Conservation (phyloP, 2,888 invertebrate genomes). For the Parnassius apollo region DNA sequence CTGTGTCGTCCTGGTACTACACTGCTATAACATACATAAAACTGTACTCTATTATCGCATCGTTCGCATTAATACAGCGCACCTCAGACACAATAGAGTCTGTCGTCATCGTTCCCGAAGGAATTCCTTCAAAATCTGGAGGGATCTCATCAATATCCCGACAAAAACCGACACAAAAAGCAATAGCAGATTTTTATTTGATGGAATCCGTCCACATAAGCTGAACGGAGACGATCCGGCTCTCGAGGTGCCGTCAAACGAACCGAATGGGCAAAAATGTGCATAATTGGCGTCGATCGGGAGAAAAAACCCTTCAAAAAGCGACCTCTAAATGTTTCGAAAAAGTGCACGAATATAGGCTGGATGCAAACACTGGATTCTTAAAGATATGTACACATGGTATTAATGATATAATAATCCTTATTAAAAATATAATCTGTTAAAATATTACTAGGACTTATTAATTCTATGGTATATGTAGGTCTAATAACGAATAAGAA, state of each 20-base stretch:
- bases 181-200: conserved; percentile 72
- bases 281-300: conserved; percentile 72
- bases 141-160: conserved; percentile 69
- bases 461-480: no score
- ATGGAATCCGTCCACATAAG: conserved; percentile 71
- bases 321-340: conserved; percentile 75
- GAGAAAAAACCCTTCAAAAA: conserved; percentile 77
- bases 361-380: conserved; percentile 37
- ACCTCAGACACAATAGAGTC: conserved; percentile 46
- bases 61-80: conserved; percentile 8
- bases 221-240: conserved; percentile 48
- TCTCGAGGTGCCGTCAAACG: conserved; percentile 62
- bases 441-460: no score
- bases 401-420: background rate
- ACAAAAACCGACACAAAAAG: conserved; percentile 73
- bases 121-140: conserved; percentile 70
- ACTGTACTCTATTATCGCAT: conserved; percentile 16
- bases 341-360: conserved; percentile 74
- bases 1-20: background rate
- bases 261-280: conserved; percentile 77
- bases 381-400: conserved; percentile 2
- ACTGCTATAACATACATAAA: conserved; percentile 4
- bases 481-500: no score
- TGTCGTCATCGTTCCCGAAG: conserved; percentile 40
- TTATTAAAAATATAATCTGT: no score